These are phyloP conservation scores for Ichneumoninae sp. DNA, from an alignment of 2,888 invertebrate species.

Conservation along the genomic window DNA sequence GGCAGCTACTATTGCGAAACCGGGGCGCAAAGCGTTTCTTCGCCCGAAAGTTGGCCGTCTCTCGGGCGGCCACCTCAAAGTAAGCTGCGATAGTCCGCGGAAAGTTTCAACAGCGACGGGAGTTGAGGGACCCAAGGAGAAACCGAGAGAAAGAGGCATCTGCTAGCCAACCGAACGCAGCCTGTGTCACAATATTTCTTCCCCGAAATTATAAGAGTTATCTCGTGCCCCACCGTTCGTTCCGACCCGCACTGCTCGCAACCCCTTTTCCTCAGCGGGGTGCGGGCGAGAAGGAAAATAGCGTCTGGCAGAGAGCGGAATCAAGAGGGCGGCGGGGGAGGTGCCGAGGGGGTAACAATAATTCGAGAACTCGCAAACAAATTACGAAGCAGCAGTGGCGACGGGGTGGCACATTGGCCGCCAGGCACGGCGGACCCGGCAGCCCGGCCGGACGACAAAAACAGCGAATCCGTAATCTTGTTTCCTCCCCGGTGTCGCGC, in stretches of 20 bases:
- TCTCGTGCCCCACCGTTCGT: conserved; percentile 32
- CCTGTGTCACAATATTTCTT: conserved; percentile 60
- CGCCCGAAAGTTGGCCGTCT: conserved; percentile 58
- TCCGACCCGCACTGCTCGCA: conserved; percentile 5
- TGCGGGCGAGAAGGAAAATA: conserved; percentile 56
- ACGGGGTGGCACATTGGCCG: conserved; percentile 37
- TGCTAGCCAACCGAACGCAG: conserved; percentile 58
- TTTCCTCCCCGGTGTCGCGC: conserved; percentile 73
- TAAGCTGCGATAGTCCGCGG: conserved; percentile 59
- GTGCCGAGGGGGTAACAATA: conserved; percentile 56
- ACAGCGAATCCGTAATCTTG: conserved; percentile 78
- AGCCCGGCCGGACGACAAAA: conserved; percentile 69
- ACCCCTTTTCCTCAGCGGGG: conserved; percentile 20
- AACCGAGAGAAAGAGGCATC: conserved; percentile 47
- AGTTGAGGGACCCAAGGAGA: conserved; percentile 5
- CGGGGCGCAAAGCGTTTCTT: conserved; percentile 21
- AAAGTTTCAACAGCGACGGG: conserved; percentile 55
- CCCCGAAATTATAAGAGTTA: conserved; percentile 60
- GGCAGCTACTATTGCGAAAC: neutral
- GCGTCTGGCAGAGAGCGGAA: conserved; percentile 35
- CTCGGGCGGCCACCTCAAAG: conserved; percentile 58
- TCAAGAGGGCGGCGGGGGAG: conserved; percentile 17
- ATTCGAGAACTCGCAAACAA: conserved; percentile 77
- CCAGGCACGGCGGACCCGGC: conserved; percentile 55
- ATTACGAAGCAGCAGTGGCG: conserved; percentile 70